Evolutionary conservation across 2,888 invertebrate species (phyloP).

Genomic region (Agelastica alni): DNA sequence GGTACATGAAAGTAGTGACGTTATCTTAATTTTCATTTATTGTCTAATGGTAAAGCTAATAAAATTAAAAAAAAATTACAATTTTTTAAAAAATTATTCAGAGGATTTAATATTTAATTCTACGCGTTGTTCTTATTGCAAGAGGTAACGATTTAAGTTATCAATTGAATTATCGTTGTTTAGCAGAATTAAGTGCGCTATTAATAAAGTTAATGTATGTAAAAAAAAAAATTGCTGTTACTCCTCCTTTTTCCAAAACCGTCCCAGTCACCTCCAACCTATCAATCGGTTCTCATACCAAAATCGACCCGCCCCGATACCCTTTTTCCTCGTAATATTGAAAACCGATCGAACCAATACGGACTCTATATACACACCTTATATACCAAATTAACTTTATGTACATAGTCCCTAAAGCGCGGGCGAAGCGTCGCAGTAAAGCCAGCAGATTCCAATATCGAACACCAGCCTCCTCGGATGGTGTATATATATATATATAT

Average conservation of each 20-base stretch:
- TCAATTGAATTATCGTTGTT: no score
- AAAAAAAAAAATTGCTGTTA: neutral
- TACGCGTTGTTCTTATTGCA: no score
- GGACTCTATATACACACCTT: conserved; percentile 28
- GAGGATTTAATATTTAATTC: no score
- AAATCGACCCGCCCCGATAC: conserved; percentile 33
- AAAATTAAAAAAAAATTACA: no score
- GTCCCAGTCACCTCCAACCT: conserved; percentile 31
- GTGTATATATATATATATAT: no score
- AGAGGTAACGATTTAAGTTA: no score
- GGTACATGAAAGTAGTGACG: no score
- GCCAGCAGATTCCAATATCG: conserved; percentile 46
- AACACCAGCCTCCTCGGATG: conserved; percentile 45
- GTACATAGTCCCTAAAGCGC: conserved; percentile 16
- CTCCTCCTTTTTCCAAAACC: conserved; percentile 21
- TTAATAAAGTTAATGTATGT: no score
- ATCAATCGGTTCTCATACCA: conserved; percentile 24
- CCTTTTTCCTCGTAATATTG: conserved; percentile 34
- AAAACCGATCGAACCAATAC: conserved; percentile 38
- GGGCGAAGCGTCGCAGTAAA: conserved; percentile 37
- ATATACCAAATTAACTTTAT: conserved; percentile 22
- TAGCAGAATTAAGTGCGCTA: no score
- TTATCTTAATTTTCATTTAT: no score
- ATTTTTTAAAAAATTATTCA: no score
- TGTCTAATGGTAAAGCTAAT: no score